Base-by-base conservation (phyloP, 2,113 vertebrate genomes). In the Shinisaurus crocodilurus region DNA sequence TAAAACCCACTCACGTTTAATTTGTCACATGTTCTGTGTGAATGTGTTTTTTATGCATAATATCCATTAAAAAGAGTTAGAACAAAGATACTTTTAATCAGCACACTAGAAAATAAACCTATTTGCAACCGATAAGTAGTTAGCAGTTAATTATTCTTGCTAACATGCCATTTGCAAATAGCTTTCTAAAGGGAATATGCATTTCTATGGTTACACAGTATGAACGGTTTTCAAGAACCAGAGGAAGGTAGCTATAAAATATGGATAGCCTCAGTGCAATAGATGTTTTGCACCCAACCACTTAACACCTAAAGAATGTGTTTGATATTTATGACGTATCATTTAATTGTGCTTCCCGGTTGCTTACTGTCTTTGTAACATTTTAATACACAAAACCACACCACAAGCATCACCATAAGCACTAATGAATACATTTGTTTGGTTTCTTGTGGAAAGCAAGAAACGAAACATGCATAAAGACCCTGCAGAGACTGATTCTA, bases 181-280 rank as follows among this genome's bases (percentile, higher is more conserved):
- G 65, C 79, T 89, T 89, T 43, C n/a, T 82, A 77, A 88, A 91
- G 72, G 18, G 5, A 91, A 89, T 48, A 75, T 95, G 20, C 27
- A 86, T 40, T 90, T 91, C 90, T 90, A 48, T 0, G 1, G 76
- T 90, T 89, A 88, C 80, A 91, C 67, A 90, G 70, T 80, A 93
- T 0, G 0, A 92, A 89, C 0, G 9, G 0, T 75, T 90, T 92
- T 84, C 15, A 81, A 76, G 86, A 92, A 20, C 34, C 45, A 40
- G 45, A 45, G 76, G 43, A 75, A 92, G 88, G 60, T 93, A 93
- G 32, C 90, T 92, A 92, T 92, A 94, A 96, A 94, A 85, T 63
- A 94, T 86, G 85, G 27, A 32, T 32, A 88, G 23, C 34, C 3
- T 50, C 48, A 40, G 29, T 67, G 45, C 63, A 88, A 81, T 10